Evolutionary conservation across 2,797 vertebrate species (phyloP).

Genomic region (Protonibea diacanthus): DNA sequence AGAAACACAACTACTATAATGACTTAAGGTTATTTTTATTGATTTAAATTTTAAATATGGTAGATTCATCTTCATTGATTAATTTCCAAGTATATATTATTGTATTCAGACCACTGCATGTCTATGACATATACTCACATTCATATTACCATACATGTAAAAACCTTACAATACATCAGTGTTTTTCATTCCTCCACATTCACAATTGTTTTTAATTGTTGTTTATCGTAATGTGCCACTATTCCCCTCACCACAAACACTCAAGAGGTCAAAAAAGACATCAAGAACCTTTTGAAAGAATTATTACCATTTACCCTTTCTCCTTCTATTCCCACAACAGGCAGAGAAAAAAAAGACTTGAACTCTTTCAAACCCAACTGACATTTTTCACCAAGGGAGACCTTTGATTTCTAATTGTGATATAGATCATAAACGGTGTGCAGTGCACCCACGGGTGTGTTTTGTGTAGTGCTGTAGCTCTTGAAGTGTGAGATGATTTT

Average conservation of each 20-base stretch:
- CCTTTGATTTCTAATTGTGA: conserved; percentile 83
- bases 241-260: background rate
- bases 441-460: conserved; percentile 64
- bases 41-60: background rate
- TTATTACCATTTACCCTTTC: conserved; percentile 72
- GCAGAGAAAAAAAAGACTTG: conserved; percentile 47
- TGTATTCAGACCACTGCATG: background rate
- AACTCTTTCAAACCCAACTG: conserved; percentile 67
- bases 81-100: too few relatives aligned
- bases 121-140: background rate
- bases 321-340: conserved; percentile 51
- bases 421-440: conserved; percentile 75
- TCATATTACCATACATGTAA: background rate
- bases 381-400: conserved; percentile 74
- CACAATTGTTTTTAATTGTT: background rate
- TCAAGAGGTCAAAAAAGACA: conserved; percentile 57
- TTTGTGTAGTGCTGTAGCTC: conserved; percentile 60
- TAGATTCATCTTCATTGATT: too few relatives aligned
- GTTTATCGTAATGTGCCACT: too few relatives aligned
- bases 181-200: background rate
- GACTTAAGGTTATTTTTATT: too few relatives aligned
- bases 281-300: conserved; percentile 62
- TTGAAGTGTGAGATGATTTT: conserved; percentile 47
- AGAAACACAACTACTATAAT: background rate
- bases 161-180: background rate